A percentile compares a stretch with the other conserved stretches of the same genome.
Evolutionary conservation across 2,888 invertebrate species (phyloP).

Genomic region (Cheilosia vernalis): DNA sequence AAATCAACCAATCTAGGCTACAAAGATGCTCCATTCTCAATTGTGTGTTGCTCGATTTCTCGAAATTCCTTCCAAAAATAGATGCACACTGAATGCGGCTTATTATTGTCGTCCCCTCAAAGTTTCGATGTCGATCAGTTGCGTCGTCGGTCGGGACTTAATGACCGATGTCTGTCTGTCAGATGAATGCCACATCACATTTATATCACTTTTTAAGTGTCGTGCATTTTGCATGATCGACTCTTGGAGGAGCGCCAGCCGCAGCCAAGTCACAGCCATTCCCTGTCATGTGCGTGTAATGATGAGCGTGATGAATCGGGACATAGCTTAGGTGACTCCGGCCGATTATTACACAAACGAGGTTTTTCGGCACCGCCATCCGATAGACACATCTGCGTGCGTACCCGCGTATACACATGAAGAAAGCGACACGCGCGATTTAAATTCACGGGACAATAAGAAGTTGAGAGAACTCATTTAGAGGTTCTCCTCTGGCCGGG

Average conservation of each 20-base stretch:
- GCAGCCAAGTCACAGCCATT: neutral
- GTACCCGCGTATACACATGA: neutral
- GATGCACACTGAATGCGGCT: conserved; percentile 10
- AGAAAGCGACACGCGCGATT: conserved; percentile 62
- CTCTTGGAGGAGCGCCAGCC: conserved; percentile 66
- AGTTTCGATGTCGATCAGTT: conserved; percentile 10
- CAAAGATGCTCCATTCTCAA: neutral
- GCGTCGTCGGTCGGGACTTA: conserved; percentile 24
- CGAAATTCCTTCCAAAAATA: conserved; percentile 53
- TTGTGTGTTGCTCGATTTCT: neutral
- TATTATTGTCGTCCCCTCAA: conserved; percentile 11
- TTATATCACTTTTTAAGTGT: conserved; percentile 65
- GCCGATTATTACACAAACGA: conserved; percentile 61
- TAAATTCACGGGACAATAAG: conserved; percentile 57
- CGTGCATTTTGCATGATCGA: conserved; percentile 46
- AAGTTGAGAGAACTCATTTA: conserved; percentile 16
- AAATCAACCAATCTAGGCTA: neutral
- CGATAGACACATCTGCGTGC: conserved; percentile 16
- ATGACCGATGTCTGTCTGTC: conserved; percentile 66
- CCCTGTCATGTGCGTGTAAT: conserved; percentile 50
- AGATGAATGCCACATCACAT: conserved; percentile 68
- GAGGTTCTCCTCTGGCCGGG: neutral
- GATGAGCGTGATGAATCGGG: conserved; percentile 68
- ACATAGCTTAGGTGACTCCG: conserved; percentile 61
- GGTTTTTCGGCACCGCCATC: neutral